Conservation (phyloP, 2,113 vertebrate genomes). For the Benitochromis conjunctus region DNA sequence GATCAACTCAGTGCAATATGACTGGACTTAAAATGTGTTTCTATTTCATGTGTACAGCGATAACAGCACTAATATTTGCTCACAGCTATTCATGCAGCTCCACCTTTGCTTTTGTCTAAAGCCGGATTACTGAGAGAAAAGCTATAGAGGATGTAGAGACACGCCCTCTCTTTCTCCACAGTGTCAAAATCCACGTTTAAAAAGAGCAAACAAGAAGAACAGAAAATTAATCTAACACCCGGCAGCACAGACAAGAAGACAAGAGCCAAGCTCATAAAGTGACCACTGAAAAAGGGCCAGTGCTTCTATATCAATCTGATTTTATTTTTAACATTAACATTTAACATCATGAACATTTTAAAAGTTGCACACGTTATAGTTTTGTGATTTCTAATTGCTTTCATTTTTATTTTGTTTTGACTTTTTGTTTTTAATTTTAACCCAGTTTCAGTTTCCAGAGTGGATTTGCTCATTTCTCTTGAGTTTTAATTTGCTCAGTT, state of each 20-base stretch:
- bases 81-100: constrained; percentile 28
- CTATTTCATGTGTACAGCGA: constrained; percentile 12
- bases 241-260: neutral
- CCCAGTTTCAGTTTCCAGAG: neutral
- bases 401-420: neutral
- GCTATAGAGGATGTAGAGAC: constrained; percentile 23
- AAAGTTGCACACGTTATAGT: neutral
- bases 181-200: neutral
- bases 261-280: neutral
- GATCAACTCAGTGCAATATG: neutral
- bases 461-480: neutral
- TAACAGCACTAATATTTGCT: constrained; percentile 43
- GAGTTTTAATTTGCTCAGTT: neutral
- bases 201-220: constrained; percentile 34
- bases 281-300: neutral
- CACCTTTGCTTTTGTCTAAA: constrained; percentile 53
- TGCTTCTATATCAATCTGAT: neutral
- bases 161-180: constrained; percentile 37
- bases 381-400: neutral
- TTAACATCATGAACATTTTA: neutral
- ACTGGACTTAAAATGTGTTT: neutral
- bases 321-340: neutral
- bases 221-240: neutral
- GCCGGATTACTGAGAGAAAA: constrained; percentile 37
- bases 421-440: neutral